Base-by-base conservation (phyloP, 2,797 vertebrate genomes). In the Brachymystax lenok region DNA sequence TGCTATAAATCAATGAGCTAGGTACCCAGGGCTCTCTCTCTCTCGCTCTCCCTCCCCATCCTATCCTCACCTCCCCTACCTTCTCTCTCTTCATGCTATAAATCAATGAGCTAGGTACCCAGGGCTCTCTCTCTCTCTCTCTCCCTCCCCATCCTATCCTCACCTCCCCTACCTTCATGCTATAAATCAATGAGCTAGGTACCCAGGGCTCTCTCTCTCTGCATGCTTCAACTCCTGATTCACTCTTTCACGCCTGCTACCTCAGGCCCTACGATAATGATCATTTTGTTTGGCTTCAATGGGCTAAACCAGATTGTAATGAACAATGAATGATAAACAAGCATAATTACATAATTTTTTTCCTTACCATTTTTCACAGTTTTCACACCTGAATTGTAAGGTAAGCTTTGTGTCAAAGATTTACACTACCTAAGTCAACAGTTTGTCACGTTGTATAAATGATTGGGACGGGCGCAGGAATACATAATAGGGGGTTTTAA, bases 21-120 rank as follows among this genome's bases (percentile, higher is more conserved):
- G 28, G 28, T 74, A 77, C 79, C 72, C 54, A 74, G 71, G 75
- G 67, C 78, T 79, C 79, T 74, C 77, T 71, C 46, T 56, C 14
- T 54, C 51, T 54, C 14, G 17, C 51, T 17, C 51, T 54, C 8
- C 10, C 51, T 54, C 52, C 21, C 54, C 77, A 13, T 27, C 28
- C 64, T 67, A 28, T 54, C 51, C 59, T 68, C 46, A 30, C 63
- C 74, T 77, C 79, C 59, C 10, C 52, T 17, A 19, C 19, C 14
- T 54, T 19, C 52, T 17, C 3, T 56, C 52, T 56, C 19, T 56
- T 56, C 27, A 30, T 30, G 64, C 24, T 67, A n/a, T 67, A 16
- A 30, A 67, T 67, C 64, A 67, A 67, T 30, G 64, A 67, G 13
- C 64, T 67, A 67, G 21, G 17, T 56, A 56, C 52, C 19, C 52